Evolutionary conservation across 2,113 vertebrate genomes (phyloP).

Genomic region (Prolemur simus): DNA sequence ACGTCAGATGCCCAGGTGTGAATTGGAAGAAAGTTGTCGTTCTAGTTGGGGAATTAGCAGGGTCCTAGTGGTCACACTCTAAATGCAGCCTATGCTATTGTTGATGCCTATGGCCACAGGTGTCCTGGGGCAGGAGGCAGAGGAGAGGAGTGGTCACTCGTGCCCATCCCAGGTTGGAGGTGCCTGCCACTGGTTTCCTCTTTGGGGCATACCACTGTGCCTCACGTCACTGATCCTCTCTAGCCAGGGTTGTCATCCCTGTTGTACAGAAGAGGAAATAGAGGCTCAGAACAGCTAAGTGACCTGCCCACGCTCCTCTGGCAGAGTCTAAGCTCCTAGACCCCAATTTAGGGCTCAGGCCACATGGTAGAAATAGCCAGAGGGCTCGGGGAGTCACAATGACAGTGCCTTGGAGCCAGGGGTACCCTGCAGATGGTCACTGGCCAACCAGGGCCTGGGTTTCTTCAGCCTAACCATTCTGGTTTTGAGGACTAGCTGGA

Average conservation of each 20-base stretch:
- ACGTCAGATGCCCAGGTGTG: slow-evolving; percentile 26
- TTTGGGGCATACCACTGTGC: accelerated
- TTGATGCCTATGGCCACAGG: neutral
- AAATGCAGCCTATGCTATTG: neutral
- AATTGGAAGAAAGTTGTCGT: neutral
- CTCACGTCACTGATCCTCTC: neutral
- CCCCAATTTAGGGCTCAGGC: neutral
- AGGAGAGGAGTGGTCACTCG: neutral
- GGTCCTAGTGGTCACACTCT: neutral
- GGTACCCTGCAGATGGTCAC: neutral
- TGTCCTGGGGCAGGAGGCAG: neutral
- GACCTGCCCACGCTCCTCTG: neutral
- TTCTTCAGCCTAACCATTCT: neutral
- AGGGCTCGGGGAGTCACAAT: accelerated
- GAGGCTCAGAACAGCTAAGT: neutral
- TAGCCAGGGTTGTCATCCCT: neutral
- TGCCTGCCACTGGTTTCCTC: neutral
- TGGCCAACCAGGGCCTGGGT: neutral
- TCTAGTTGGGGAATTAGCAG: slow-evolving; percentile 39
- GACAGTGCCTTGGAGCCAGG: neutral
- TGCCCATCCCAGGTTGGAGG: neutral
- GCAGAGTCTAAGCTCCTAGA: neutral
- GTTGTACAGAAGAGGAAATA: neutral
- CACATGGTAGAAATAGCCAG: neutral
- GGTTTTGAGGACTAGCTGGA: neutral